These are phyloP conservation scores for Pangasius mekongensis DNA, from an alignment of 2,797 vertebrate genomes.

Conservation along the genomic window DNA sequence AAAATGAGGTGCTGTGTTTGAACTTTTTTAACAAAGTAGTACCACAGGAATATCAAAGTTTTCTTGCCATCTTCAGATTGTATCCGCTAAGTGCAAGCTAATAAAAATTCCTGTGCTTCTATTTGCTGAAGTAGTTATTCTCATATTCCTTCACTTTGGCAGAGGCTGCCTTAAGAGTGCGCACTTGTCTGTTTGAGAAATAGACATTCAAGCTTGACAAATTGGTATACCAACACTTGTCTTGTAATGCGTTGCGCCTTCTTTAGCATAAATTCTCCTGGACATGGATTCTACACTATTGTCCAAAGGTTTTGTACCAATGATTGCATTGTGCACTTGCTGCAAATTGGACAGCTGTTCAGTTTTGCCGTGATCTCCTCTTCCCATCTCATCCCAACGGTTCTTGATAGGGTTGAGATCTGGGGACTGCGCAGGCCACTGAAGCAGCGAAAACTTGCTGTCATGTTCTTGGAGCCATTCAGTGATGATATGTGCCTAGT, in stretches of 20 bases:
- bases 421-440: not conserved
- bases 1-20: conserved; percentile 40
- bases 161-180: not conserved
- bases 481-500: conserved; percentile 34
- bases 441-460: conserved; percentile 24
- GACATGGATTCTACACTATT: not conserved
- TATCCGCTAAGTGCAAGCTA: conserved; percentile 16
- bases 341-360: conserved; percentile 8
- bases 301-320: not conserved
- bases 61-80: conserved; percentile 31
- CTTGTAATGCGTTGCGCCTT: not conserved
- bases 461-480: conserved; percentile 27
- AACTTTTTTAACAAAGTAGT: conserved; percentile 39
- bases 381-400: not conserved
- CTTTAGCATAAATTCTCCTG: not conserved
- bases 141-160: not conserved
- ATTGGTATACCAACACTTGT: not conserved
- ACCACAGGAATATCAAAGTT: conserved; percentile 41
- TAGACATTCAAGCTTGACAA: not conserved
- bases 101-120: not conserved
- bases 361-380: not conserved
- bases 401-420: not conserved
- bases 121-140: not conserved
- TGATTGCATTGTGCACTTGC: not conserved
- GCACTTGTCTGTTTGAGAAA: not conserved